phyloP scores from a whole-genome alignment of 1,140 invertebrate species.

The Drosophila virilis region DNA sequence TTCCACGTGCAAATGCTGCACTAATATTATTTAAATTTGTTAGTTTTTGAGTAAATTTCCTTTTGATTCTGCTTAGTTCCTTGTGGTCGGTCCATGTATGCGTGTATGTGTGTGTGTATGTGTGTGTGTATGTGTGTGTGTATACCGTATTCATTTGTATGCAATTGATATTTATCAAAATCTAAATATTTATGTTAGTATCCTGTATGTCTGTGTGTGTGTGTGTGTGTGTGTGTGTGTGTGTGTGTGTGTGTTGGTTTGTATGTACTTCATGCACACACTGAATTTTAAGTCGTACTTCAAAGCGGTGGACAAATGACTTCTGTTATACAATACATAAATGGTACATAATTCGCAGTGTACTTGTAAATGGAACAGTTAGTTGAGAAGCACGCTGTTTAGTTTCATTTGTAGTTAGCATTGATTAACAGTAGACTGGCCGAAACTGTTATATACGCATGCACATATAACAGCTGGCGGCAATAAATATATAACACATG shows the following conservation, averaged over 20 bases:
- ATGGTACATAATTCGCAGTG: constrained; percentile 11
- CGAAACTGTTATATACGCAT: constrained; percentile 10
- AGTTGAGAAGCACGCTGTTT: constrained; percentile 45
- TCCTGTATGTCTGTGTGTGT: constrained; percentile 6
- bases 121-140: not conserved
- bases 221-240: not conserved
- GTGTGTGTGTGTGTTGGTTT: constrained; percentile 4
- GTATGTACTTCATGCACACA: not conserved
- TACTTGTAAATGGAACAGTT: constrained; percentile 38
- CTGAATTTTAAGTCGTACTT: constrained; percentile 22
- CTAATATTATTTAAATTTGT: not conserved
- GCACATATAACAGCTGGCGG: constrained; percentile 9
- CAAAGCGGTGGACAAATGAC: constrained; percentile 48
- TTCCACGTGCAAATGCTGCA: constrained; percentile 10
- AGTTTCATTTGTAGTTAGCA: constrained; percentile 24
- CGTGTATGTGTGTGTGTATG: not conserved
- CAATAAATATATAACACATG: constrained; percentile 12
- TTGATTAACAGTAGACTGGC: constrained; percentile 22
- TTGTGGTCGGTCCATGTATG: constrained; percentile 25
- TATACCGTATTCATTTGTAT: constrained; percentile 20
- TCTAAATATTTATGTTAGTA: constrained; percentile 28
- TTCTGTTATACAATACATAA: constrained; percentile 18
- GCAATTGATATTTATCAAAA: constrained; percentile 48
- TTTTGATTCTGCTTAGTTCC: constrained; percentile 47
- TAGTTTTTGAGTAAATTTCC: constrained; percentile 37